phyloP scores from a whole-genome alignment of 2,888 invertebrate species.

The Drosophila gaucha region DNA sequence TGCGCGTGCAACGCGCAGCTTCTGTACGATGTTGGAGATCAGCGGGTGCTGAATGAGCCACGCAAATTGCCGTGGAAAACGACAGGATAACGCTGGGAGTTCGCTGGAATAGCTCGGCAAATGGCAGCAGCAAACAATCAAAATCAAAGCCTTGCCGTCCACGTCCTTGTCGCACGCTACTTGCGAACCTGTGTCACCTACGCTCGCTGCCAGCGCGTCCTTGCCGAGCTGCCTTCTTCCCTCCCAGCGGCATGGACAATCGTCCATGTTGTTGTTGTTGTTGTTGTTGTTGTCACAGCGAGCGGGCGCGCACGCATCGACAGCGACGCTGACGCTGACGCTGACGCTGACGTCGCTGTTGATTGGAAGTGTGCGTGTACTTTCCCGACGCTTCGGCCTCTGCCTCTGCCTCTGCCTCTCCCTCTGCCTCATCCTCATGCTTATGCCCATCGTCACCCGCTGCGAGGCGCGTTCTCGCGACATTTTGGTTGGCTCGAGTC shows the following conservation, averaged over 20 bases:
- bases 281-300: constrained; percentile 53
- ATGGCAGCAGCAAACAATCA: constrained; percentile 18
- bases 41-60: constrained; percentile 60
- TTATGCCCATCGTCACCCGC: constrained; percentile 11
- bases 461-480: constrained; percentile 75
- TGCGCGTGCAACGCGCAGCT: constrained; percentile 53
- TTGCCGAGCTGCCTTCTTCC: constrained; percentile 23
- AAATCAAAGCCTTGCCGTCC: constrained; percentile 30
- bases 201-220: constrained; percentile 37
- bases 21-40: constrained; percentile 57
- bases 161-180: constrained; percentile 69
- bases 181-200: constrained; percentile 56
- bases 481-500: constrained; percentile 70
- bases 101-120: constrained; percentile 51
- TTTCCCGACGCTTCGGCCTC: constrained; percentile 41
- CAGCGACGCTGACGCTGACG: constrained; percentile 4
- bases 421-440: background rate
- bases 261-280: background rate
- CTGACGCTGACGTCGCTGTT: constrained; percentile 32
- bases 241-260: background rate
- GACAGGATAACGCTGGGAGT: constrained; percentile 48
- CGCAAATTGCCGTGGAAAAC: constrained; percentile 62
- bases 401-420: constrained; percentile 35
- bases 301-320: constrained; percentile 66
- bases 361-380: constrained; percentile 66